Evolutionary conservation across 2,888 invertebrate species (phyloP), one percentile per base, ranked within the genome.

Genomic region (Trichopoda pennipes): DNA sequence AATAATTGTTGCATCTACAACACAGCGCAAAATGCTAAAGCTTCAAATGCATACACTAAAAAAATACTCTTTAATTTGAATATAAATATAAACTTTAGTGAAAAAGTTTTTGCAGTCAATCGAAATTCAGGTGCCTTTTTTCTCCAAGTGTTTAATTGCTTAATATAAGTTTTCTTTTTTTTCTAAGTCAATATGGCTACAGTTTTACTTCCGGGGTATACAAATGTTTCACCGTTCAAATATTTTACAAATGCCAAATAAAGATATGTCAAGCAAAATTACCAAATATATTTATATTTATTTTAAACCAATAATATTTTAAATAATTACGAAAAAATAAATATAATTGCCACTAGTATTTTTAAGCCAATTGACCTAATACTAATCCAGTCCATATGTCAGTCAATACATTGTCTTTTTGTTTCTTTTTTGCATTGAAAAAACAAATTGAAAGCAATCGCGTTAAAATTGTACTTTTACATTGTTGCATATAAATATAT

Each of bases 131-230:
- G 2, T 3, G 12, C 1, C 1, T 12, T 44, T 44, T 51, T 66
- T 66, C n/a, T 38, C 23, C 21, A 6, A 53, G 66, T 66, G 66
- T 17, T 38, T 4, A 66, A 35, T 21, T 38, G 35, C 51, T 21
- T 3, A 28, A 38, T 47, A 28, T 35, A 28, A 38, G 3, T 44
- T n/a, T 47, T 53, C n/a, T 66, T 17, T 2, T 17, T 32, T 60
- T 16, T 38, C 56, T 60, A 75, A 64, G 68, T 74, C 84, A 63
- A 28, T 32, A 42, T 68, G n/a, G 66, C 77, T 69, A 66, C 35
- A 80, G 68, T 72, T 78, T 68, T 70, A 87, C 87, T 88, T 88
- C 88, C 88, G 89, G 88, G 88, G 86, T 84, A 86, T 63, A 32
- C 55, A 78, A 66, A 47, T 58, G 9, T 55, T 44, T 73, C 3